phyloP scores from a whole-genome alignment of 2,113 vertebrate species.

The Lethenteron camtschaticum region DNA sequence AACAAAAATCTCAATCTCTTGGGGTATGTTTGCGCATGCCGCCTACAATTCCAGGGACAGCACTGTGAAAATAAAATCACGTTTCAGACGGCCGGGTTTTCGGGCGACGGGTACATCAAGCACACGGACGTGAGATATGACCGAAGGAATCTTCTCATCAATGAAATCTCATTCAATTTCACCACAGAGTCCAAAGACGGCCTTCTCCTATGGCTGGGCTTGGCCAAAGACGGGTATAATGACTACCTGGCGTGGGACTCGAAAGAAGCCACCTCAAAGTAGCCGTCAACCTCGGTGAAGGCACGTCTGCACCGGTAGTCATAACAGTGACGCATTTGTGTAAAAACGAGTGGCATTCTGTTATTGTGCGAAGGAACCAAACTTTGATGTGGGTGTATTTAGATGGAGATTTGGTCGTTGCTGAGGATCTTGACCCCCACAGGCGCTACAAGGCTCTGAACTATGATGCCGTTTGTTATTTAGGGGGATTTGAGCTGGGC shows the following conservation, averaged over 20 bases:
- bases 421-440: slow-evolving; percentile 35
- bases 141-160: slow-evolving; percentile 27
- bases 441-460: slow-evolving; percentile 45
- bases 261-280: slow-evolving; percentile 31
- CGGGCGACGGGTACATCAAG: slow-evolving; percentile 40
- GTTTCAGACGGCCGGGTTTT: slow-evolving; percentile 28
- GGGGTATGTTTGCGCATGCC: slow-evolving; percentile 35
- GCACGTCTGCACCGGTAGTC: slow-evolving; percentile 22
- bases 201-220: slow-evolving; percentile 46
- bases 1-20: not conserved
- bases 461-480: slow-evolving; percentile 35
- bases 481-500: slow-evolving; percentile 46
- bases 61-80: slow-evolving; percentile 24
- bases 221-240: slow-evolving; percentile 34
- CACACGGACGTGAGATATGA: slow-evolving; percentile 30
- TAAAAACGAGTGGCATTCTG: slow-evolving; percentile 27
- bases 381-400: slow-evolving; percentile 35
- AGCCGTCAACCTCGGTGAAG: slow-evolving; percentile 44
- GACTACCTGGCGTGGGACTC: slow-evolving; percentile 47
- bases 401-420: slow-evolving; percentile 25
- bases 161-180: slow-evolving; percentile 38
- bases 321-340: slow-evolving; percentile 19
- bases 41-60: slow-evolving; percentile 34
- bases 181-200: slow-evolving; percentile 21
- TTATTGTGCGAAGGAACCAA: slow-evolving; percentile 30